These are phyloP conservation scores for Intellagama lesueurii DNA, from an alignment of 2,797 vertebrate genomes.

Conservation along the genomic window DNA sequence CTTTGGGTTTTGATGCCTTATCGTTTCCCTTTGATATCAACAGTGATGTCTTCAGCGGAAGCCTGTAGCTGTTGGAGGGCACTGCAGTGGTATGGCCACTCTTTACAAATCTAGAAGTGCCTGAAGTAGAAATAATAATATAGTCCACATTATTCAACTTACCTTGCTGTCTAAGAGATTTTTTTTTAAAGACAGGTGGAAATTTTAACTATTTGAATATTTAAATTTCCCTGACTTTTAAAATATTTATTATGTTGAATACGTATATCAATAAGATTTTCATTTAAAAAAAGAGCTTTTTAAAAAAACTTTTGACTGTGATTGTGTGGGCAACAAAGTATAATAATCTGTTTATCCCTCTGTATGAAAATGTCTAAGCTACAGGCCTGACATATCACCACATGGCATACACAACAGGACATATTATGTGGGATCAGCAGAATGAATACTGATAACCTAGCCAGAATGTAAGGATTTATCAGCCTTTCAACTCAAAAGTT, in stretches of 20 bases:
- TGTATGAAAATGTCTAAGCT: slow-evolving; percentile 23
- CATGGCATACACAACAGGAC: background rate
- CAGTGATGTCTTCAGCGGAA: slow-evolving; percentile 17
- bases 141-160: background rate
- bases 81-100: background rate
- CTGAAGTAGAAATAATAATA: background rate
- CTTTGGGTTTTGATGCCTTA: slow-evolving; percentile 31
- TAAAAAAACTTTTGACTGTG: slow-evolving; percentile 9
- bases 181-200: background rate
- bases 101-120: background rate
- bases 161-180: background rate
- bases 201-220: background rate
- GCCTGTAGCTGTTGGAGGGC: slow-evolving; percentile 1
- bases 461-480: slow-evolving; percentile 53
- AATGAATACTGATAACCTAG: slow-evolving; percentile 48
- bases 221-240: slow-evolving; percentile 1
- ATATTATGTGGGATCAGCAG: slow-evolving; percentile 17
- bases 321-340: slow-evolving; percentile 3
- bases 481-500: slow-evolving; percentile 51
- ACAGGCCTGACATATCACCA: background rate
- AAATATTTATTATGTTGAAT: background rate
- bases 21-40: background rate
- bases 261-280: slow-evolving; percentile 10
- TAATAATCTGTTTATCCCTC: background rate
- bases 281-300: slow-evolving; percentile 5